Base-by-base conservation (phyloP, 2,888 invertebrate genomes). In the Drosophila prolongata region DNA sequence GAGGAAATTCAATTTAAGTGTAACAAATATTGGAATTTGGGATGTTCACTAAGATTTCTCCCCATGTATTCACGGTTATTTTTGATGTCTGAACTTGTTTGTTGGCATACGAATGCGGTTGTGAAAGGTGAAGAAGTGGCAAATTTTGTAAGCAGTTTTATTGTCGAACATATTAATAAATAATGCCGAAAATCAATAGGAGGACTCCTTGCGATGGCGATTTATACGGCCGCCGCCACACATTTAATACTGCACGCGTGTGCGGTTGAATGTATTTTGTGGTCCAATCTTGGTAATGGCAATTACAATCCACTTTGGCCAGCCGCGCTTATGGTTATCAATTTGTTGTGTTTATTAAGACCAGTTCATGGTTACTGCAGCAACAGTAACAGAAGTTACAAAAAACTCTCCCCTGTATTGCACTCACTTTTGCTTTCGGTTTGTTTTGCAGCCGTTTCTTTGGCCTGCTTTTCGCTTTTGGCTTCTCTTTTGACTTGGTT, bases 121-220 rank as follows among this genome's bases (percentile, higher is more conserved):
- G 71, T 42, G 53, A 38, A 64, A 59, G 58, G 61, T 69, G 70
- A 50, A 56, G 60, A 42, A 46, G 59, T 35, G 40, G 65, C 54
- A 58, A 61, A 57, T 81, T 72, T 56, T 72, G 85, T 72, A 52
- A 87, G 75, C 75, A 72, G 62, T 83, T 75, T 55, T 75, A 66
- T 72, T 38, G 75, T 46, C 16, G 16, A 49, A 9, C 34, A 27
- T 62, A 68, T 84, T 79, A 85, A 84, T 83, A 84, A 79, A 66
- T 86, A 84, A 88, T 79, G 72, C 50, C 80, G 34, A 82, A 88
- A 84, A 84, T 84, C 83, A 84, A 84, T 84, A 82, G 44, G 42
- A 79, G 76, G 62, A 79, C 75, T 76, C 71, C 59, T 78, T 74
- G 67, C 71, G 64, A 75, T 79, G 68, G 62, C 54, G 52, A 38